Evolutionary conservation across 2,888 invertebrate genomes (phyloP).

Genomic region (Oasisia sp.): DNA sequence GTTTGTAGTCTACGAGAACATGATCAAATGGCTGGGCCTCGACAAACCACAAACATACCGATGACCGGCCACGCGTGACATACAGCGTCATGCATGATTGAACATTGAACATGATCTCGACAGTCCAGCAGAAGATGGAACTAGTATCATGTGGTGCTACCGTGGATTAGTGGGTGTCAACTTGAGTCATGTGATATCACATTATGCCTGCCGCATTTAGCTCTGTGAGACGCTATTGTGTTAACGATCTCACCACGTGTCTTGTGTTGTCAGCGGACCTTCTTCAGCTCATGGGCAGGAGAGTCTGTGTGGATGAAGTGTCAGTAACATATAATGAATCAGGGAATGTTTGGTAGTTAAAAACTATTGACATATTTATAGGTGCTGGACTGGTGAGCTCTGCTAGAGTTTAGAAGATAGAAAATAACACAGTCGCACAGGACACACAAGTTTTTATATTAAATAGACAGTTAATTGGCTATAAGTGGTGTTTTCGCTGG

Average conservation of each 20-base stretch:
- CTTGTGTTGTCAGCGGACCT: neutral
- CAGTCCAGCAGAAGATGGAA: neutral
- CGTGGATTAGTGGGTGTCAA: neutral
- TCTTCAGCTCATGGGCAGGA: neutral
- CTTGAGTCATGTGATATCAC: neutral
- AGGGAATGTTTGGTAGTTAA: neutral
- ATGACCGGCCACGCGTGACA: neutral
- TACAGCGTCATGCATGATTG: neutral
- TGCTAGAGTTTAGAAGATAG: neutral
- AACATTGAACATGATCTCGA: neutral
- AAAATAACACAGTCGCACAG: too few species aligned
- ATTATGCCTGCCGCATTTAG: neutral
- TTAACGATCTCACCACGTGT: neutral
- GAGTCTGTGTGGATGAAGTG: neutral
- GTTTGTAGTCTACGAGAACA: slow-evolving; percentile 92
- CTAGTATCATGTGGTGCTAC: neutral
- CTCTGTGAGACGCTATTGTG: neutral
- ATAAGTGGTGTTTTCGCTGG: neutral
- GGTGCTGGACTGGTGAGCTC: neutral
- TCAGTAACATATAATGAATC: neutral
- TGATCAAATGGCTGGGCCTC: slow-evolving; percentile 21
- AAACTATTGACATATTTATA: neutral
- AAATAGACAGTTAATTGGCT: neutral
- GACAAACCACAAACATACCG: neutral
- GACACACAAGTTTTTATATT: too few species aligned